These are phyloP conservation scores for Protaetia brevitarsis DNA, from an alignment of 1,140 invertebrate genomes.

Conservation along the genomic window DNA sequence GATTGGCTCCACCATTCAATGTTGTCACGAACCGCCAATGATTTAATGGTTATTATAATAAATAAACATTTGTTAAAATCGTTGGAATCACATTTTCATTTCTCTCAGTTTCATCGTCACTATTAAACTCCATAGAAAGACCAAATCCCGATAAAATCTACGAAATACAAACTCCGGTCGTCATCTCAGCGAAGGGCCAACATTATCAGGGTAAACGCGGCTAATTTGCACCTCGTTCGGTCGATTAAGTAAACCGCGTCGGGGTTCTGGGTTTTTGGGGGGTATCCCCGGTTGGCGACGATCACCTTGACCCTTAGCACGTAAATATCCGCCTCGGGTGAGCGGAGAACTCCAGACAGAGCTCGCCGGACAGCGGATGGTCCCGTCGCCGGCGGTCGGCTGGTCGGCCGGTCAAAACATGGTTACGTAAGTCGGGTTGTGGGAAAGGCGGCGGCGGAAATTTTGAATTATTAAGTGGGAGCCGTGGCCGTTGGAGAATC, in stretches of 20 bases:
- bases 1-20: too few species aligned
- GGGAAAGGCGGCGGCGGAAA: neutral
- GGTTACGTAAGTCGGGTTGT: neutral
- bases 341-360: too few species aligned
- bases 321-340: neutral
- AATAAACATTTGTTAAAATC: too few species aligned
- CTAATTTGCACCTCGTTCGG: constrained; percentile 12
- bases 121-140: too few species aligned
- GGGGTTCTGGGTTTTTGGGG: neutral
- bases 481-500: too few species aligned
- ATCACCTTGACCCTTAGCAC: constrained; percentile 12
- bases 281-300: neutral
- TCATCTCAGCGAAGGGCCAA: neutral
- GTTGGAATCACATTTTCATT: too few species aligned
- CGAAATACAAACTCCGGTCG: too few species aligned
- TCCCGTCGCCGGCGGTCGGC: neutral
- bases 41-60: too few species aligned
- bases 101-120: too few species aligned
- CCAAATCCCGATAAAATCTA: too few species aligned
- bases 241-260: constrained; percentile 12
- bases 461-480: neutral
- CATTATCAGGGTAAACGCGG: constrained; percentile 7
- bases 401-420: neutral
- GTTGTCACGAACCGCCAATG: too few species aligned
- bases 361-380: too few species aligned